Evolutionary conservation across 2,888 invertebrate genomes (phyloP).

Genomic region (Pemphredon lugubris): DNA sequence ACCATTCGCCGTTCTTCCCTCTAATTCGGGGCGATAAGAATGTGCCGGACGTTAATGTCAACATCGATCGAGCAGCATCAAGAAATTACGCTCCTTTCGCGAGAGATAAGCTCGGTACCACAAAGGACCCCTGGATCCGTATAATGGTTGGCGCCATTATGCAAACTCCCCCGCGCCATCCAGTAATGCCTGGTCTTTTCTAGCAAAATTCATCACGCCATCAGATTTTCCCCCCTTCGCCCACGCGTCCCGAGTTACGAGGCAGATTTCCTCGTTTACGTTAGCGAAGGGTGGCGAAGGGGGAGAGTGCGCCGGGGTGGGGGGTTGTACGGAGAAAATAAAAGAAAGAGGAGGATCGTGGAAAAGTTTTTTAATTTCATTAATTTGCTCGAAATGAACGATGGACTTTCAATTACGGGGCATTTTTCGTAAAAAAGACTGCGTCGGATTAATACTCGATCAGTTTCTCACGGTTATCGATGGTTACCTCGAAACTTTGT

Average conservation of each 20-base stretch:
- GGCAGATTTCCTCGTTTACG: not conserved
- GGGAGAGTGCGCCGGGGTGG: no score
- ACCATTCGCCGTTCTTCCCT: not conserved
- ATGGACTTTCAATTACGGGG: slow-evolving; percentile 45
- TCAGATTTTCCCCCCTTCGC: not conserved
- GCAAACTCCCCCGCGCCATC: not conserved
- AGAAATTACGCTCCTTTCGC: slow-evolving; percentile 18
- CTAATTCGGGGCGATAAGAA: not conserved
- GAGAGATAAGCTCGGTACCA: slow-evolving; percentile 5
- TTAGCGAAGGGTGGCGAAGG: not conserved
- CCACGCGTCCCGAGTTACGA: not conserved
- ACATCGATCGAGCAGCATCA: slow-evolving; percentile 24
- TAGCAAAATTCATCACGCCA: slow-evolving; percentile 14
- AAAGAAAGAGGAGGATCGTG: not conserved
- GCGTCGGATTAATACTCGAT: slow-evolving; percentile 3
- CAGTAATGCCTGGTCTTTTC: slow-evolving; percentile 16
- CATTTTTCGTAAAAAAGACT: not conserved
- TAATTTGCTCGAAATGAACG: slow-evolving; percentile 39
- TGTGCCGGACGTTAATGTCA: slow-evolving; percentile 1
- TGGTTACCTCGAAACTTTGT: not conserved
- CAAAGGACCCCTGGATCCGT: slow-evolving; percentile 6
- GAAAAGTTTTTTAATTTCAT: slow-evolving; percentile 45
- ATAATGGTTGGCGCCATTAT: slow-evolving; percentile 23
- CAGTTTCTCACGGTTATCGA: not conserved
- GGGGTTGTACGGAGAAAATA: no score